Base-by-base conservation (phyloP, 2,888 invertebrate genomes). In the Andricus curvator region DNA sequence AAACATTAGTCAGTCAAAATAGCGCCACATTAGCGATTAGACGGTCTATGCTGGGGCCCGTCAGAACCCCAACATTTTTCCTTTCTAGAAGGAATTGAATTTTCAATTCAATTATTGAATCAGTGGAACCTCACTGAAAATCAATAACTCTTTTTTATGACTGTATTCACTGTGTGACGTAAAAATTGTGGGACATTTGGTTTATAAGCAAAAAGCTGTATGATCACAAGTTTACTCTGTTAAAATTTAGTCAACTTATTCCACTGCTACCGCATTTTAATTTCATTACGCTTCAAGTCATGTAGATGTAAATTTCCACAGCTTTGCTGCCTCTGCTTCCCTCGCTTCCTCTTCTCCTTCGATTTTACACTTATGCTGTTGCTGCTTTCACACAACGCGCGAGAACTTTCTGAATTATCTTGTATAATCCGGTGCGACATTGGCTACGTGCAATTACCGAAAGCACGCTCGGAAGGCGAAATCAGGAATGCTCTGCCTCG, bases 321-420 rank as follows among this genome's bases (percentile, higher is more conserved):
- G 68, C 25, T 68, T 56, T 67, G 25, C 22, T 74, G n/a, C n/a
- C 25, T 22, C 78, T 56, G n/a, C 29, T 65, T 56, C 51, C 65
- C 80, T 56, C 66, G 4, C 22, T 78, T 79, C 79, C 74, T 29
- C 66, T 81, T 78, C 22, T 76, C 48, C 62, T 60, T 81, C 79
- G 70, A 33, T n/a, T 68, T 56, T 79, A 67, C 77, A 60, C 37
- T 68, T 78, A n/a, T 74, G 20, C 67, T 60, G 60, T 25, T 62
- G 66, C 78, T 51, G 78, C 79, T 77, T 51, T 80, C 56, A 79
- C 33, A 81, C 77, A 76, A 77, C 15, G 33, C 29, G 74, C 13
- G 82, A 78, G 84, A 90, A 90, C 90, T 90, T 90, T 89, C 87
- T 87, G 88, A 90, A 90, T 90, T 90, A 90, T 90, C 90, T 88